phyloP scores from a whole-genome alignment of 2,888 invertebrate species.

The Spodoptera exigua region DNA sequence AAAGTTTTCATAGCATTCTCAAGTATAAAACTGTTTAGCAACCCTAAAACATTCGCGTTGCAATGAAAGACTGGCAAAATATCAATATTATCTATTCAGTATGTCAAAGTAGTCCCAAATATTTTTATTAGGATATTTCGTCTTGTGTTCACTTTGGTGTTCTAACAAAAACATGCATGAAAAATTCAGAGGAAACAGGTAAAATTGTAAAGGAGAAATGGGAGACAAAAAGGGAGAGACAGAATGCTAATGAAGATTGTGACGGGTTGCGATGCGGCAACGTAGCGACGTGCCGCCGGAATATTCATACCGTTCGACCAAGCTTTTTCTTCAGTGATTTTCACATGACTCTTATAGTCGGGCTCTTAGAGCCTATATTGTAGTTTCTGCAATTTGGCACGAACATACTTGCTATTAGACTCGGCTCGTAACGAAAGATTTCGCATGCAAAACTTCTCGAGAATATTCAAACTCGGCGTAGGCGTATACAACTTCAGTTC shows the following conservation, averaged over 20 bases:
- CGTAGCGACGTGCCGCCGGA: constrained; percentile 39
- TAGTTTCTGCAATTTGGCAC: constrained; percentile 41
- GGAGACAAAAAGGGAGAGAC: constrained; percentile 56
- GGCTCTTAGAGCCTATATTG: constrained; percentile 51
- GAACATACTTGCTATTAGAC: constrained; percentile 35
- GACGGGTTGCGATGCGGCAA: constrained; percentile 50
- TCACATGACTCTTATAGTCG: constrained; percentile 44
- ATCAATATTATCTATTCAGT: constrained; percentile 30
- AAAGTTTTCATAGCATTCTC: too few species aligned
- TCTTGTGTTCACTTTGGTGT: constrained; percentile 46
- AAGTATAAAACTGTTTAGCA: too few species aligned
- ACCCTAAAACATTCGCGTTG: constrained; percentile 10
- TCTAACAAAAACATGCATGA: constrained; percentile 51
- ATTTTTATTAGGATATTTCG: constrained; percentile 43
- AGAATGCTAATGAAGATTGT: constrained; percentile 67
- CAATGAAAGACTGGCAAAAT: constrained; percentile 6
- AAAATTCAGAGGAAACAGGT: constrained; percentile 49
- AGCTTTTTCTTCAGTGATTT: constrained; percentile 40
- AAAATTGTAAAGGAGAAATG: constrained; percentile 55
- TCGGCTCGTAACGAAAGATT: constrained; percentile 51
- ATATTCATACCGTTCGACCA: constrained; percentile 59
- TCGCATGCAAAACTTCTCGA: constrained; percentile 52
- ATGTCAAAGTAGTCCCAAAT: constrained; percentile 29
- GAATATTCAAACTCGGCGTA: constrained; percentile 57
- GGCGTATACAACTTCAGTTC: constrained; percentile 35